Evolutionary conservation across 2,888 invertebrate genomes (phyloP).

Genomic region (Ceriagrion tenellum): DNA sequence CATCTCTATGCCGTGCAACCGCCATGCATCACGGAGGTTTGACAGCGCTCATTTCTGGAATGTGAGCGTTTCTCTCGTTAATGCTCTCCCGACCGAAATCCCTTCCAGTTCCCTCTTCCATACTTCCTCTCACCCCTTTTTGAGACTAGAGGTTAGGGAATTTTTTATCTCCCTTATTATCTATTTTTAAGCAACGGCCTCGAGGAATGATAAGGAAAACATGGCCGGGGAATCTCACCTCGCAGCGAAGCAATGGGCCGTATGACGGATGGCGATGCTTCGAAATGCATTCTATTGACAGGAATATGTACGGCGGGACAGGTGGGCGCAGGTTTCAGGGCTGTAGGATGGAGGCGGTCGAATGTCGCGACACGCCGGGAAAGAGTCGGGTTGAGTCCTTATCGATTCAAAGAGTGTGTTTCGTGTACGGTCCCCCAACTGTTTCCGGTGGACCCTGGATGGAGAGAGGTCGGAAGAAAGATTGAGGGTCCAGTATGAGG

Average conservation of each 20-base stretch:
- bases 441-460: background rate
- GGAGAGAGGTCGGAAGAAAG: background rate
- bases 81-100: background rate
- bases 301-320: conserved; percentile 5
- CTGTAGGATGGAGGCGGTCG: background rate
- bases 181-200: background rate
- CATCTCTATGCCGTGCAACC: background rate
- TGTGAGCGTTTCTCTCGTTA: background rate
- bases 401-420: background rate
- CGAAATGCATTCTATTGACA: background rate
- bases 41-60: background rate
- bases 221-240: background rate
- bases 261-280: background rate
- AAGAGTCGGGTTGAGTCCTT: background rate
- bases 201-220: background rate
- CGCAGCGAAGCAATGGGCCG: background rate
- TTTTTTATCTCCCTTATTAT: too few relatives aligned
- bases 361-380: background rate
- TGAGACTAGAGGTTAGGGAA: too few relatives aligned
- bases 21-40: background rate
- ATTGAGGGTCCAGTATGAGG: background rate
- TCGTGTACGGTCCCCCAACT: background rate
- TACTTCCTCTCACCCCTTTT: too few relatives aligned
- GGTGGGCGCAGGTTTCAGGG: background rate
- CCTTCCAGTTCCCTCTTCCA: too few relatives aligned